Conservation (phyloP, 2,113 vertebrate genomes). For the Ariopsis seemanni region DNA sequence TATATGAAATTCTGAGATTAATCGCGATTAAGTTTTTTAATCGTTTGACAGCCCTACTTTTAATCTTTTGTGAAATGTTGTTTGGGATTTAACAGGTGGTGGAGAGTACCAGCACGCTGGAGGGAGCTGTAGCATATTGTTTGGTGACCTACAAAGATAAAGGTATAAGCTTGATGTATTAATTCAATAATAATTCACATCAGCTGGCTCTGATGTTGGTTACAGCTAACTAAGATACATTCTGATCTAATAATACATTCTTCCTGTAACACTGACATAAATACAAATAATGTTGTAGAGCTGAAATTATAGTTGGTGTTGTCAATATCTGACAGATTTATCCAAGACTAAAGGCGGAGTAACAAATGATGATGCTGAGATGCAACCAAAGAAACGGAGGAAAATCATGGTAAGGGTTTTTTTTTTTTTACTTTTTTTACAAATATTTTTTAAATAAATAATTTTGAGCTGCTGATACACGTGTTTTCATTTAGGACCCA, state of each 20-base stretch:
- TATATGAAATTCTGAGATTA: no score
- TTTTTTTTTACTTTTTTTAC: not conserved
- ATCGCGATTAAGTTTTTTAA: no score
- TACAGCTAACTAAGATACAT: not conserved
- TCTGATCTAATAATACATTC: not conserved
- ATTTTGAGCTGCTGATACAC: slow-evolving; percentile 12
- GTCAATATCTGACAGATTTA: slow-evolving; percentile 55
- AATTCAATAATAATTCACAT: not conserved
- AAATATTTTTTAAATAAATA: not conserved
- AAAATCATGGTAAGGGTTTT: slow-evolving; percentile 69
- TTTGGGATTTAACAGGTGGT: slow-evolving; percentile 72
- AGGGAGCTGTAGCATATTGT: slow-evolving; percentile 81
- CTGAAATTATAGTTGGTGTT: not conserved
- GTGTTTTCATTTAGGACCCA: slow-evolving; percentile 15
- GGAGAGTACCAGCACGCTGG: slow-evolving; percentile 77
- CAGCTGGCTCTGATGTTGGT: not conserved
- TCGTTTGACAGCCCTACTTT: no score
- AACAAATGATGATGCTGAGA: slow-evolving; percentile 60
- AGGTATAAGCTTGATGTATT: slow-evolving; percentile 62
- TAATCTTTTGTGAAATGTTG: not conserved
- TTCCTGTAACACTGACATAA: not conserved
- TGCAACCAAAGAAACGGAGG: slow-evolving; percentile 74
- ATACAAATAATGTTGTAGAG: not conserved
- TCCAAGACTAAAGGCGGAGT: slow-evolving; percentile 77
- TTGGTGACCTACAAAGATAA: slow-evolving; percentile 73